Evolutionary conservation across 2,797 vertebrate species (phyloP).

Genomic region (Holocentrus rufus): DNA sequence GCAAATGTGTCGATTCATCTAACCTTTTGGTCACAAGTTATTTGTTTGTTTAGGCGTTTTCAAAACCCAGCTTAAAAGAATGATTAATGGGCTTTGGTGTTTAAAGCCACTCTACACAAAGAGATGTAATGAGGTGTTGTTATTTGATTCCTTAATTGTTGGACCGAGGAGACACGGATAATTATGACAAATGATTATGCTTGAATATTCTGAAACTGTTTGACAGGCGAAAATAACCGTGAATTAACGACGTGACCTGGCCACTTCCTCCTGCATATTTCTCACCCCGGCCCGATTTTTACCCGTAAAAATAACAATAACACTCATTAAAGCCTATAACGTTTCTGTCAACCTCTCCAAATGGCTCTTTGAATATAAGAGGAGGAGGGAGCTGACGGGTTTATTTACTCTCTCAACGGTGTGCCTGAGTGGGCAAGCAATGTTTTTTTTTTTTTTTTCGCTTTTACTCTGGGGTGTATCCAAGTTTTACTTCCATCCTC

Average conservation of each 20-base stretch:
- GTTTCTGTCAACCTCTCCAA: constrained; percentile 54
- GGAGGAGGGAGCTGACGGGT: constrained; percentile 31
- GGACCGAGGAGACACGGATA: constrained; percentile 60
- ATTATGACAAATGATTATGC: constrained; percentile 74
- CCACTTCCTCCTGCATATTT: constrained; percentile 57
- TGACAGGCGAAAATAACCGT: constrained; percentile 72
- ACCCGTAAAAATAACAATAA: constrained; percentile 69
- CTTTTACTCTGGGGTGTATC: constrained; percentile 31
- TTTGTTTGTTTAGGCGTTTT: constrained; percentile 19
- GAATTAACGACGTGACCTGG: constrained; percentile 68
- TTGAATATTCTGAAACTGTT: constrained; percentile 61
- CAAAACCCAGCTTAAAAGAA: neutral
- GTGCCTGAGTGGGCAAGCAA: constrained; percentile 7
- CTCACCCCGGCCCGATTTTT: constrained; percentile 42
- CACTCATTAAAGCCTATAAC: constrained; percentile 69
- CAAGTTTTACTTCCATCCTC: constrained; percentile 20
- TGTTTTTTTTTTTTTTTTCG: constrained; percentile 28
- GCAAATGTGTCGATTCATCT: neutral
- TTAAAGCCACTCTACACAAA: constrained; percentile 6
- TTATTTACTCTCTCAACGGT: constrained; percentile 40
- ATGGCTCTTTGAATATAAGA: constrained; percentile 35
- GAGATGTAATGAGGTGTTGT: constrained; percentile 25
- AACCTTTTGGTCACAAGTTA: neutral
- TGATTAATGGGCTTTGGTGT: neutral
- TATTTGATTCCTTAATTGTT: constrained; percentile 62